These are phyloP conservation scores for Xestobium rufovillosum DNA, from an alignment of 2,888 invertebrate species.

Conservation along the genomic window DNA sequence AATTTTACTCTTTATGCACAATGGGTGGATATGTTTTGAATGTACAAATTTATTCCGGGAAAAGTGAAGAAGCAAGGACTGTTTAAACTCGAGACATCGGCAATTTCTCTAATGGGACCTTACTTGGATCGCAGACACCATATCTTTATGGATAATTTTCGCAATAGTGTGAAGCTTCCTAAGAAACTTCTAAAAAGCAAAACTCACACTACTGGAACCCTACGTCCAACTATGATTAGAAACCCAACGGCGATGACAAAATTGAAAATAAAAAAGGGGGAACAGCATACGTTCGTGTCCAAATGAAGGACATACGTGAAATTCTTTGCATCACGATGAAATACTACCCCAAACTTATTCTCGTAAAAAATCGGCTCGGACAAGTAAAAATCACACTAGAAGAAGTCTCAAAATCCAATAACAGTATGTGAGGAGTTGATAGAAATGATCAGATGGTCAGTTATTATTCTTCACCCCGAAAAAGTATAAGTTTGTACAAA, in stretches of 20 bases:
- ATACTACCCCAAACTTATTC: slow-evolving; percentile 20
- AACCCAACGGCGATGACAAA: slow-evolving; percentile 18
- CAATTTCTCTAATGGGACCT: slow-evolving; percentile 26
- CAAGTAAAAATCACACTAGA: slow-evolving; percentile 17
- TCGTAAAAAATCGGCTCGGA: slow-evolving; percentile 15
- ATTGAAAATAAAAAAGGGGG: slow-evolving; percentile 8
- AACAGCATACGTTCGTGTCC: slow-evolving; percentile 12
- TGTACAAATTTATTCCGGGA: slow-evolving; percentile 23
- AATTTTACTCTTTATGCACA: slow-evolving; percentile 25
- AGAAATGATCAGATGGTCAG: slow-evolving; percentile 17
- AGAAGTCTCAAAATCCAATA: slow-evolving; percentile 18
- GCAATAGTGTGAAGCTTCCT: slow-evolving; percentile 22
- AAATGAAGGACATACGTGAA: slow-evolving; percentile 23
- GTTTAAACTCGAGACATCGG: slow-evolving; percentile 20
- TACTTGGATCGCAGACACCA: slow-evolving; percentile 29
- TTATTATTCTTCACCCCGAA: slow-evolving; percentile 17
- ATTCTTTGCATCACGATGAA: too few species aligned
- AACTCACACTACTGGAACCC: slow-evolving; percentile 24
- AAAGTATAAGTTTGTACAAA: slow-evolving; percentile 19
- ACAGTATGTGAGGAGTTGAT: slow-evolving; percentile 21
- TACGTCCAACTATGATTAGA: slow-evolving; percentile 21
- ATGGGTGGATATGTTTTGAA: slow-evolving; percentile 24
- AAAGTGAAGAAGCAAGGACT: slow-evolving; percentile 19
- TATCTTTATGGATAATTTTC: slow-evolving; percentile 29
- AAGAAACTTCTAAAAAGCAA: slow-evolving; percentile 16